Conservation (phyloP, 2,797 vertebrate genomes). For the Myotis planiceps region DNA sequence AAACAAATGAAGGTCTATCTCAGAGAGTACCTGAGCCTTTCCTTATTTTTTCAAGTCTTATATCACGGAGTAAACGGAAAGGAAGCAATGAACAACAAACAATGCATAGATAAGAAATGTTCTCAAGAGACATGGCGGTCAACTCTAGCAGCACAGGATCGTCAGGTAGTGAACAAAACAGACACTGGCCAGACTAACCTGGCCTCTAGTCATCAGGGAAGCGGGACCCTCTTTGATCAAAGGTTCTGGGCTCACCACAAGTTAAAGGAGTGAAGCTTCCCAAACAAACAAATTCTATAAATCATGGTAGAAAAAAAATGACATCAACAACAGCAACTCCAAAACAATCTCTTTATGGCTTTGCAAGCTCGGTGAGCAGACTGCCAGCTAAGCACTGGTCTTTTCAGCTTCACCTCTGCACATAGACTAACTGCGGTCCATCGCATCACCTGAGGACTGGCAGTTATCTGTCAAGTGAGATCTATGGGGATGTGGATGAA, state of each 20-base stretch:
- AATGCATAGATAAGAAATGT: neutral
- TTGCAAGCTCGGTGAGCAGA: neutral
- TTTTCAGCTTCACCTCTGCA: neutral
- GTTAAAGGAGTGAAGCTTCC: neutral
- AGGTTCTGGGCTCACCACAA: neutral
- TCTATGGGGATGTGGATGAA: neutral
- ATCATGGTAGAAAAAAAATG: neutral
- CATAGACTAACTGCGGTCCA: neutral
- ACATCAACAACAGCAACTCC: neutral
- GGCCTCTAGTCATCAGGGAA: neutral
- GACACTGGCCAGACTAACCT: neutral
- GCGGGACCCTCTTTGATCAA: neutral
- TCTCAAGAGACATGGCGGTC: neutral
- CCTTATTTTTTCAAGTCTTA: neutral
- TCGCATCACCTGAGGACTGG: neutral
- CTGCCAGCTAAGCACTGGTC: neutral
- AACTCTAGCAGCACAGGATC: neutral
- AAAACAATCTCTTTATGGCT: neutral
- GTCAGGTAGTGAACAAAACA: neutral
- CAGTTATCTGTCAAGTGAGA: neutral
- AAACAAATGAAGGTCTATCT: constrained; percentile 2
- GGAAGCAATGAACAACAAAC: neutral
- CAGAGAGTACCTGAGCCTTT: neutral
- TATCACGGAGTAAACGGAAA: neutral
- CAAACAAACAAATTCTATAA: neutral